phyloP scores from a whole-genome alignment of 1,140 invertebrate species.

The Lordiphosa clarofinis region DNA sequence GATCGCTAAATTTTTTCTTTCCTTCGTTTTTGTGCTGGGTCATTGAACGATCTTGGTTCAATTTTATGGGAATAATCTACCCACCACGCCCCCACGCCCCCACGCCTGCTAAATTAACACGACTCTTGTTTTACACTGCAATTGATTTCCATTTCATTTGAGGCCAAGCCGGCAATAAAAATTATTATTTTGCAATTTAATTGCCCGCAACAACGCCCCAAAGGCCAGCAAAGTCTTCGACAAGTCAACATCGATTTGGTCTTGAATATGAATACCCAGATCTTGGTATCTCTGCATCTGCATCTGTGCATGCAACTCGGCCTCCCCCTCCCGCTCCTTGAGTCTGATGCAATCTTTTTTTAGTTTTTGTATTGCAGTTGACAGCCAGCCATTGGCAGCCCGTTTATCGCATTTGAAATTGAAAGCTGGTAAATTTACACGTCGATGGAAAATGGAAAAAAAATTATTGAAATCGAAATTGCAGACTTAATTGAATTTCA shows the following conservation, averaged over 20 bases:
- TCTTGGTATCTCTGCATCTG: constrained; percentile 2
- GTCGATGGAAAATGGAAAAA: constrained; percentile 45
- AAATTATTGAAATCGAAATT: constrained; percentile 22
- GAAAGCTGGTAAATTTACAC: constrained; percentile 66
- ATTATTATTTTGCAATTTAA: constrained; percentile 76
- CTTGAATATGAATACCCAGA: constrained; percentile 58
- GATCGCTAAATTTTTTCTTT: not conserved
- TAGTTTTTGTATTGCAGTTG: constrained; percentile 19
- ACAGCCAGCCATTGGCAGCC: constrained; percentile 33
- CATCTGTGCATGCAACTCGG: not conserved
- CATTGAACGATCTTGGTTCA: constrained; percentile 41
- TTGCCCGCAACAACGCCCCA: constrained; percentile 53
- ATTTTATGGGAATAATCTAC: constrained; percentile 11
- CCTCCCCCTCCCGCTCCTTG: constrained; percentile 3
- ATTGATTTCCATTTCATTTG: constrained; percentile 73
- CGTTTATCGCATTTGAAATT: constrained; percentile 71
- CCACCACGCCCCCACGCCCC: too few species aligned
- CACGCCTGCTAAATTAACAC: not conserved
- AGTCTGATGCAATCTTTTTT: constrained; percentile 65
- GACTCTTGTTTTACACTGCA: constrained; percentile 14
- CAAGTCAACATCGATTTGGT: constrained; percentile 68
- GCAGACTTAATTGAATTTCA: too few species aligned
- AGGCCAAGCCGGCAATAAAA: constrained; percentile 57
- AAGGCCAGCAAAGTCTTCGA: constrained; percentile 48
- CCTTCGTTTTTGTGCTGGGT: constrained; percentile 1